Percentiles rank a stretch among this genome's conserved stretches.
These are phyloP conservation scores for Megalops atlanticus DNA, from an alignment of 2,113 vertebrate species.

Conservation along the genomic window DNA sequence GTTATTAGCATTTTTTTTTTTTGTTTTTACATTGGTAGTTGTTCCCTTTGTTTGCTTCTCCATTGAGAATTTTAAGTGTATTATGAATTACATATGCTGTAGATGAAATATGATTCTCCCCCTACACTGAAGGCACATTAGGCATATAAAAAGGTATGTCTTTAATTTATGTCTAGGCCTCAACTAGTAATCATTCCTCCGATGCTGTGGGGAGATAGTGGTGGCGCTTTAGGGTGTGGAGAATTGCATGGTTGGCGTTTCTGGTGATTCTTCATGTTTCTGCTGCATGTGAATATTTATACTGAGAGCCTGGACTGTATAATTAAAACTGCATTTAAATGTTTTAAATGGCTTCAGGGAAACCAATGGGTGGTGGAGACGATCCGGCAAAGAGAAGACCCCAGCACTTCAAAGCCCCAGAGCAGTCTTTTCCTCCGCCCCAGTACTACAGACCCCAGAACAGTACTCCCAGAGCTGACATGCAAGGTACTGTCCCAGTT, in stretches of 20 bases:
- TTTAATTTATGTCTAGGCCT: slow-evolving; percentile 68
- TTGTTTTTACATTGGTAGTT: too few species aligned
- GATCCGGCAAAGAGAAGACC: slow-evolving; percentile 31
- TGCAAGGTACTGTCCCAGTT: slow-evolving; percentile 30
- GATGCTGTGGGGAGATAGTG: slow-evolving; percentile 62
- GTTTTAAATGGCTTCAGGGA: slow-evolving; percentile 39
- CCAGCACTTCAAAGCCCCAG: slow-evolving; percentile 28
- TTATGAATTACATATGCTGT: slow-evolving; percentile 32
- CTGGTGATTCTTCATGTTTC: slow-evolving; percentile 45
- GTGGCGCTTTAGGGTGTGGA: slow-evolving; percentile 38
- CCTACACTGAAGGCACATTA: not conserved
- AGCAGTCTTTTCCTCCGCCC: not conserved
- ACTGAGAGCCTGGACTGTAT: slow-evolving; percentile 35
- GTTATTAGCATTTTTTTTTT: too few species aligned
- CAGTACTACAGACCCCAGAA: slow-evolving; percentile 11
- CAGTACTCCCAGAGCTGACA: slow-evolving; percentile 24
- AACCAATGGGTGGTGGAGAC: slow-evolving; percentile 27
- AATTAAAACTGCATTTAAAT: slow-evolving; percentile 49
- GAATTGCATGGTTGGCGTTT: slow-evolving; percentile 55
- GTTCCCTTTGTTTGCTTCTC: slow-evolving; percentile 12
- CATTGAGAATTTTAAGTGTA: slow-evolving; percentile 24
- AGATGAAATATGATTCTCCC: slow-evolving; percentile 34
- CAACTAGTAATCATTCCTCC: slow-evolving; percentile 73
- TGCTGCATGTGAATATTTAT: slow-evolving; percentile 47
- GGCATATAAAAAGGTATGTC: slow-evolving; percentile 46